phyloP scores from a whole-genome alignment of 2,113 vertebrate species.

The Calidris pugnax region DNA sequence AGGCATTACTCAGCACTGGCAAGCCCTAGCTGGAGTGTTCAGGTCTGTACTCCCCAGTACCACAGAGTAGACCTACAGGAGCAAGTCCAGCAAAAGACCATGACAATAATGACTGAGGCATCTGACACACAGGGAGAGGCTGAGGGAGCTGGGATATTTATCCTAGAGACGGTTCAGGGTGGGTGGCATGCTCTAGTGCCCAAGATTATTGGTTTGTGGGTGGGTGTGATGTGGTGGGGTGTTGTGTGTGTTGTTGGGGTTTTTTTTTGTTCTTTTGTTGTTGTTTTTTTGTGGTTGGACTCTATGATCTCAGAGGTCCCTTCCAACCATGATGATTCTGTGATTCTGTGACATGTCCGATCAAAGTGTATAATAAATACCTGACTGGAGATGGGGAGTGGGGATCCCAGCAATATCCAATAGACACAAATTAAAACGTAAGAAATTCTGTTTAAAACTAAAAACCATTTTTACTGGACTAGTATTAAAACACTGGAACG shows the following conservation, averaged over 20 bases:
- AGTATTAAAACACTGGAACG: background rate
- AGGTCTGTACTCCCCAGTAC: background rate
- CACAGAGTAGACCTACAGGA: background rate
- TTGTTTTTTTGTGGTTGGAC: too few relatives aligned
- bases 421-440: background rate
- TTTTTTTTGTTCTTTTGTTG: too few relatives aligned
- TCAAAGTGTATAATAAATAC: background rate
- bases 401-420: background rate
- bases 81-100: background rate
- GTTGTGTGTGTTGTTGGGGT: too few relatives aligned
- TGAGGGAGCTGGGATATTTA: background rate
- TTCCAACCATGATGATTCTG: too few relatives aligned
- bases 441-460: background rate
- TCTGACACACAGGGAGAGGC: background rate
- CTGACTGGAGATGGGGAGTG: background rate
- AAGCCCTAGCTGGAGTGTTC: background rate
- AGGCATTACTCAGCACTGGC: constrained; percentile 15
- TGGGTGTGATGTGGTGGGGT: too few relatives aligned
- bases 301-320: too few relatives aligned
- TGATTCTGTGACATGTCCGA: background rate
- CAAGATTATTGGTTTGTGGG: too few relatives aligned
- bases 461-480: background rate
- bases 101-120: background rate
- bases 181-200: too few relatives aligned
- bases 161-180: background rate